Evolutionary conservation across 2,113 vertebrate genomes (phyloP).

Genomic region (Dromaius novaehollandiae): DNA sequence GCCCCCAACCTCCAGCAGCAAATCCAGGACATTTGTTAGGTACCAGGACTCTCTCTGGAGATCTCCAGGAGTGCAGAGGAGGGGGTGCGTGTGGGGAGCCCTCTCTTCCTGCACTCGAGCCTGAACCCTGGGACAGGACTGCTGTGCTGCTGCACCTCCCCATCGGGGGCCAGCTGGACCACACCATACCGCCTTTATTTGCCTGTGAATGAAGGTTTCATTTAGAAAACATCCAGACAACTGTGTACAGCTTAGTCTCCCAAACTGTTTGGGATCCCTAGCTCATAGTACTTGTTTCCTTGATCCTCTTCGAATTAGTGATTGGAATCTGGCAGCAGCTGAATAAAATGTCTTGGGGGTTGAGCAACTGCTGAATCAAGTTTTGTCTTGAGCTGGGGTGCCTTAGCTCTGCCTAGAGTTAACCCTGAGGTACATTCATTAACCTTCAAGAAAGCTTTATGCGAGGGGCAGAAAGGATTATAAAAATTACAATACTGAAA

Average conservation of each 20-base stretch:
- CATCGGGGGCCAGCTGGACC: rapidly evolving
- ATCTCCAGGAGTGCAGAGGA: neutral
- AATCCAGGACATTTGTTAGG: neutral
- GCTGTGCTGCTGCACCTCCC: neutral
- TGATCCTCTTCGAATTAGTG: neutral
- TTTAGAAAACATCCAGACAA: neutral
- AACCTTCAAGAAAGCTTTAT: neutral
- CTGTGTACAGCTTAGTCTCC: neutral
- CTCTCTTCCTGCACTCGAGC: neutral
- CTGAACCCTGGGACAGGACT: neutral
- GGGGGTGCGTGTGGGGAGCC: neutral
- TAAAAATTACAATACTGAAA: neutral
- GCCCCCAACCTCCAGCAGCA: neutral
- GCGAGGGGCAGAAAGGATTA: neutral
- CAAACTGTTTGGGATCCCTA: neutral
- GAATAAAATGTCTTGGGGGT: neutral
- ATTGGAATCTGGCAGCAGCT: neutral
- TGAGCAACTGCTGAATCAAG: neutral
- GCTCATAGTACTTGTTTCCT: neutral
- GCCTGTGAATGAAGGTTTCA: rapidly evolving
- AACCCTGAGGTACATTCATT: neutral
- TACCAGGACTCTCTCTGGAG: neutral
- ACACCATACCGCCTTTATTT: neutral
- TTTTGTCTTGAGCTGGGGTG: neutral
- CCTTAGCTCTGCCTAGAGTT: neutral